Evolutionary conservation across 2,113 vertebrate genomes (phyloP).

Genomic region (Solea senegalensis): DNA sequence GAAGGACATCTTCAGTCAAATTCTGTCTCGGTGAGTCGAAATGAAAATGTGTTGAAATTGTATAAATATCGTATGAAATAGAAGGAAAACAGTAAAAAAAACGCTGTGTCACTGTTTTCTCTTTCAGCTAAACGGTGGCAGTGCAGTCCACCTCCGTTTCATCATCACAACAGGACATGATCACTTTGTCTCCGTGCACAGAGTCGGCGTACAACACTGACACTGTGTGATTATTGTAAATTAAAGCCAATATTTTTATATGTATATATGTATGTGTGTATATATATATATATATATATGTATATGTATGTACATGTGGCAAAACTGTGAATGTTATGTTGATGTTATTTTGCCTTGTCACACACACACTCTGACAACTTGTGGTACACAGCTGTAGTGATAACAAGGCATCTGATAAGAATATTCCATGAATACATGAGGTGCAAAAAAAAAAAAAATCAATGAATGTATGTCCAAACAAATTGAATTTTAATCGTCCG

Average conservation of each 20-base stretch:
- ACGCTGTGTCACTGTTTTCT: slow-evolving; percentile 17
- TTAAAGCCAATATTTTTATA: slow-evolving; percentile 18
- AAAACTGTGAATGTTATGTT: too few species aligned
- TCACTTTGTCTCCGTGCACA: slow-evolving; percentile 92
- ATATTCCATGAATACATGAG: slow-evolving; percentile 14
- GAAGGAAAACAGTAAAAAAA: background rate
- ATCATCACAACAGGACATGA: slow-evolving; percentile 90
- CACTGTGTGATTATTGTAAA: slow-evolving; percentile 11
- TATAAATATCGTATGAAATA: background rate
- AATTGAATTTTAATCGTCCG: background rate
- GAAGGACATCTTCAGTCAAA: slow-evolving; percentile 91
- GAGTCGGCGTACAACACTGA: slow-evolving; percentile 84
- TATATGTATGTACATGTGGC: too few species aligned
- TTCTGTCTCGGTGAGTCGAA: slow-evolving; percentile 87
- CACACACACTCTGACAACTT: background rate
- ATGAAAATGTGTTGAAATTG: background rate
- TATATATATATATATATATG: background rate
- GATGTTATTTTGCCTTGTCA: background rate
- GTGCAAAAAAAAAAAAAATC: slow-evolving; percentile 8
- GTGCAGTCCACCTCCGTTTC: slow-evolving; percentile 88
- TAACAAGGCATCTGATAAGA: slow-evolving; percentile 4
- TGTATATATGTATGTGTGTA: slow-evolving; percentile 4
- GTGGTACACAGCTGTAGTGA: background rate
- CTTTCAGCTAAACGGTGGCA: slow-evolving; percentile 84
- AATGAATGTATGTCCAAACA: slow-evolving; percentile 13